Evolutionary conservation across 64 coral and sea anemone genomes (phyloP).

Genomic region (Orbicella faveolata): DNA sequence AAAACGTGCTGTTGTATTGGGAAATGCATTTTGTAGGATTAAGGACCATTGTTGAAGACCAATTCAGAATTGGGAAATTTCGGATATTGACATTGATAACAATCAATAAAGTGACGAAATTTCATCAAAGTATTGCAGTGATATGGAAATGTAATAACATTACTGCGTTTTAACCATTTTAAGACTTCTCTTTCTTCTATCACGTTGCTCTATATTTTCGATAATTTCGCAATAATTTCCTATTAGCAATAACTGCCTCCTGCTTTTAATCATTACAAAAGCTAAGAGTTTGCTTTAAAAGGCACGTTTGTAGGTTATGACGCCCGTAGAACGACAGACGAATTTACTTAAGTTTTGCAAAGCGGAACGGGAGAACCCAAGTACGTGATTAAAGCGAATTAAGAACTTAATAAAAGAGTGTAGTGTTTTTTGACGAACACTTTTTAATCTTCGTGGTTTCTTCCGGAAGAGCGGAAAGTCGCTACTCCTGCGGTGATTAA

Average conservation of each 20-base stretch:
- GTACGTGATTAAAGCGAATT: conserved; percentile 11
- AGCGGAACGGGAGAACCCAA: neutral
- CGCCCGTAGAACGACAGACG: too few relatives aligned
- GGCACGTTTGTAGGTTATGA: neutral
- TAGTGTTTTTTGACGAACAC: neutral
- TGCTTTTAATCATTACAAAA: neutral
- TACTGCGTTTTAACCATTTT: conserved; percentile 6
- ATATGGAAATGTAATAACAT: neutral
- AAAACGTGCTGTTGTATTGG: neutral
- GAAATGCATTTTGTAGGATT: neutral
- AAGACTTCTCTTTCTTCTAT: neutral
- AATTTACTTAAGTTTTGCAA: neutral
- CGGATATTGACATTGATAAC: conserved; percentile 1
- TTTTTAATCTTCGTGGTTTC: conserved; percentile 21
- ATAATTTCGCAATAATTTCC: neutral
- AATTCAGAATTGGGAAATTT: neutral
- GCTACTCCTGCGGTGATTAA: neutral
- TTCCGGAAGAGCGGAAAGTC: conserved; percentile 16
- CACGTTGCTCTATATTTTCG: neutral
- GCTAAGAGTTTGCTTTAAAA: neutral
- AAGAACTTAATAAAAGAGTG: neutral
- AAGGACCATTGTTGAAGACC: neutral
- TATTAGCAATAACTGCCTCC: neutral
- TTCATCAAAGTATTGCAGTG: neutral
- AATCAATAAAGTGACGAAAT: neutral